Conservation (phyloP, 1,140 invertebrate species). For the Eufriesea mexicana region DNA sequence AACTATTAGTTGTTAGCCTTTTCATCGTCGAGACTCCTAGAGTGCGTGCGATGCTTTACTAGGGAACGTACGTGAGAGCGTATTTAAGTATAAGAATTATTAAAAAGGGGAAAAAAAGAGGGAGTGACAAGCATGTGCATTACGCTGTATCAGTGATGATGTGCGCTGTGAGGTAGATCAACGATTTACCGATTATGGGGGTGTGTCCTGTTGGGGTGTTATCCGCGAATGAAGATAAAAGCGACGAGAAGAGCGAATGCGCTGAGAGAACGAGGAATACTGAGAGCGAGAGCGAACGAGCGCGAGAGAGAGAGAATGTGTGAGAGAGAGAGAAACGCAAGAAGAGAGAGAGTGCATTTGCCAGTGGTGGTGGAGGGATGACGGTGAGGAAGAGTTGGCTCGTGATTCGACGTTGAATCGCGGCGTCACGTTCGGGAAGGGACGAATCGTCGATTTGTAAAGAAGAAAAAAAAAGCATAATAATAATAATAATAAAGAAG, state of each 20-base stretch:
- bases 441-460: constrained; percentile 58
- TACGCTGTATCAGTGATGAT: constrained; percentile 72
- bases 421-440: constrained; percentile 60
- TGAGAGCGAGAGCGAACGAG: not conserved
- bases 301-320: not conserved
- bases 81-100: constrained; percentile 59
- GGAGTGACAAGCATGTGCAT: constrained; percentile 59
- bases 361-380: constrained; percentile 30
- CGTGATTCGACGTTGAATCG: constrained; percentile 69
- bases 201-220: constrained; percentile 48
- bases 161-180: constrained; percentile 63
- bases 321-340: not conserved
- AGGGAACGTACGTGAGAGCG: constrained; percentile 67
- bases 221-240: constrained; percentile 33
- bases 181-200: constrained; percentile 45
- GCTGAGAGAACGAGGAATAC: constrained; percentile 21
- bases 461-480: not conserved
- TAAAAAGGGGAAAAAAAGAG: constrained; percentile 18
- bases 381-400: constrained; percentile 56
- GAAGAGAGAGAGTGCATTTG: not conserved
- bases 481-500: constrained; percentile 25
- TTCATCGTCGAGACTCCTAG: constrained; percentile 71
- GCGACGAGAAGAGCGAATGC: constrained; percentile 38
- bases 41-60: constrained; percentile 68
- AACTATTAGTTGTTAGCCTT: constrained; percentile 71